Conservation (phyloP, 2,113 vertebrate species). For the Peucedramus taeniatus region DNA sequence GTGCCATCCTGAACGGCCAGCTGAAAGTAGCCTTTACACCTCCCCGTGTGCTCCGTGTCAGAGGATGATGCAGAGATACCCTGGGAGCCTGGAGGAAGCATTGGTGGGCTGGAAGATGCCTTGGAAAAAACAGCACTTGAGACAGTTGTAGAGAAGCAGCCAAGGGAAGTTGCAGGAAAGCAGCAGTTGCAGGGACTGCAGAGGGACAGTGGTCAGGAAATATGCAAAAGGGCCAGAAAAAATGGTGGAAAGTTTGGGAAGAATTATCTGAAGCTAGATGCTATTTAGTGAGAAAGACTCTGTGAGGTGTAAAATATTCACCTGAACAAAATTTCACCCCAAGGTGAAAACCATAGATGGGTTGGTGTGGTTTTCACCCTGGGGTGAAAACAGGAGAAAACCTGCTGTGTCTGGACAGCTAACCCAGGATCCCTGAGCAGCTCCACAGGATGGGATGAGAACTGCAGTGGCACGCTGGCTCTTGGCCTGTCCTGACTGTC, state of each 20-base stretch:
- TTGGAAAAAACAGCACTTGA: background rate
- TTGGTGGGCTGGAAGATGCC: background rate
- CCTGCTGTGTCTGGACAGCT: background rate
- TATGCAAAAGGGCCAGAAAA: background rate
- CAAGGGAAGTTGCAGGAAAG: background rate
- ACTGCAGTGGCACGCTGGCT: background rate
- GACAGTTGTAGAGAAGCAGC: background rate
- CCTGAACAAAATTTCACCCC: background rate
- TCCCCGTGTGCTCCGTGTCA: rapidly evolving
- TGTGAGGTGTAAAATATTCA: background rate
- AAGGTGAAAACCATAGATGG: background rate
- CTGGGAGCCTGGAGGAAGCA: background rate
- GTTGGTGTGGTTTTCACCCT: background rate
- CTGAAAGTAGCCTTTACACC: no score
- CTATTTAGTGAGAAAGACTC: background rate
- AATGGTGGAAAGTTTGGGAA: background rate
- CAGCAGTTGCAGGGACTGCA: background rate
- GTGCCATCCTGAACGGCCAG: background rate
- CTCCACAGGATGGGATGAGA: background rate
- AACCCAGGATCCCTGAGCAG: background rate
- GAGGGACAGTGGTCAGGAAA: background rate
- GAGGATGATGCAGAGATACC: background rate
- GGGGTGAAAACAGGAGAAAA: background rate
- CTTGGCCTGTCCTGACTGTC: background rate
- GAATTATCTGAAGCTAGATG: background rate